Evolutionary conservation across 1,140 invertebrate species (phyloP), one percentile per base, ranked within the genome.

Genomic region (Tetragnatha versicolor): DNA sequence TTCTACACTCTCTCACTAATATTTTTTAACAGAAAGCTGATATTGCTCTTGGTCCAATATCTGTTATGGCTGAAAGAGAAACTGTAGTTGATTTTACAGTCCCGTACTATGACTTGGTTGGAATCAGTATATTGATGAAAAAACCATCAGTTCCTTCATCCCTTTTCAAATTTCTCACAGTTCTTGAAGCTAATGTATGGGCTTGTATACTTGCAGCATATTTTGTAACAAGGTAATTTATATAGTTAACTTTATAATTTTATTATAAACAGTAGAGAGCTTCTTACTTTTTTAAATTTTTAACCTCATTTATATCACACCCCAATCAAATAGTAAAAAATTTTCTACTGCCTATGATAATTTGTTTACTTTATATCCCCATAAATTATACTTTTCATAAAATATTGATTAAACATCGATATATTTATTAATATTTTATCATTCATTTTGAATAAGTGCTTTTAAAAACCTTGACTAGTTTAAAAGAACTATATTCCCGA

Each of bases 121-220:
- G 96, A 0, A 94, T 97, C 25, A 94, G 93, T 0, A 97, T 98
- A 81, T 87, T 98, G 81, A 95, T 96, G 92, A 91, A 91, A 82
- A 90, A 93, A 82, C 91, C 92, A 0, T 91, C 91, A 82, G 88
- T 86, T 9, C 90, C 91, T 33, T 96, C 93, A 7, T 97, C 95
- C 0, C 88, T 98, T 5, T 98, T 98, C 86, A 98, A 98, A 87
- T 99, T 99, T 84, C 89, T 99, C 27, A 97, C 95, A 1, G 97
- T 99, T 5, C 86, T 99, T 69, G 97, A 99, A 85, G 93, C 93
- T 79, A 93, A 96, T 81, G 97, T 99, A 0, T 99, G 97, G 97
- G 88, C 95, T 7, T 98, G 95, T 82, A 98, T 98, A 83, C 87
- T 98, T 60, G 95, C 91, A 0, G 96, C 97, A 0, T 99, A 98